Evolutionary conservation across 1,140 invertebrate genomes (phyloP), one percentile per base, ranked within the genome.

Genomic region (Zaprionus kolodkinae): DNA sequence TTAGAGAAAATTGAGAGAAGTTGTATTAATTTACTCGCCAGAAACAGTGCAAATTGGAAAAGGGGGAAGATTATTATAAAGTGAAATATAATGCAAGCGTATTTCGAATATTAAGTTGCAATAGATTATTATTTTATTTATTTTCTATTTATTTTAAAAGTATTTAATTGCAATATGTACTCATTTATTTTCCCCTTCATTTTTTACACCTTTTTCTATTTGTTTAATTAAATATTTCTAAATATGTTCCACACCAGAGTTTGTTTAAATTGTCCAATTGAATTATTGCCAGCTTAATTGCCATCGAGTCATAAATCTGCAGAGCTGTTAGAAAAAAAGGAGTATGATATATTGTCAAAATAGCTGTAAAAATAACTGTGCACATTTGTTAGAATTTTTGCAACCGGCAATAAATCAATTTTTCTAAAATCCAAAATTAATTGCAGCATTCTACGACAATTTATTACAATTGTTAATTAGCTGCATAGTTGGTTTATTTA

Each of bases 281-380:
- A 45, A 45, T 15, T 45, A 45, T 15, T n/a, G 3, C n/a, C 40
- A 15, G 40, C 40, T 45, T 45, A 45, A 45, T 45, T 15, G n/a
- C 40, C 2, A 2, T 45, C 1, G 9, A 9, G n/a, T 45, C n/a
- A 45, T 45, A 45, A 45, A 45, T 45, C 40, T 45, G n/a, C 40
- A 45, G 7, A 45, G 0, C 7, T 15, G 6, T 15, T 35, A 7
- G 7, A 12, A 1, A 5, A 17, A 50, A 25, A 50, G 21, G 40
- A 43, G 40, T 50, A 50, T 50, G 45, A 50, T 21, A 50, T 50
- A 50, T 50, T 10, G 3, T 10, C 2, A 17, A 6, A 25, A 21
- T 50, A 50, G 21, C 45, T 50, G 17, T 50, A 25, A 50, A 48
- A 50, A 50, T 21, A 50, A 50, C 15, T 50, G 45, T 50, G 45